Conservation (phyloP, 1,140 invertebrate species). For the Plectrocnemia conspersa region DNA sequence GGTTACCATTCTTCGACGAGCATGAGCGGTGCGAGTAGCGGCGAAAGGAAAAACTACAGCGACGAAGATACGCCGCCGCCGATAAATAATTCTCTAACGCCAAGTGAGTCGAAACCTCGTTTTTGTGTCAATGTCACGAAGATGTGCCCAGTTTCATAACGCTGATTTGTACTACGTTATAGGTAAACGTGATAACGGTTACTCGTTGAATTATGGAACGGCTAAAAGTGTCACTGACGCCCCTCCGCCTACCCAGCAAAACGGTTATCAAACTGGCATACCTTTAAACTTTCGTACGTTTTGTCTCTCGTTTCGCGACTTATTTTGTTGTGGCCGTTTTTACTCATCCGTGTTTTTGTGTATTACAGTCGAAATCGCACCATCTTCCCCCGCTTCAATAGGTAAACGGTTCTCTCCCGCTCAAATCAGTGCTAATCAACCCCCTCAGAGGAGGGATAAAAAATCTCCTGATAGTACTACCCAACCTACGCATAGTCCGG, state of each 20-base stretch:
- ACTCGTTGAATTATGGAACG: constrained; percentile 47
- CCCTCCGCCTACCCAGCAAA: constrained; percentile 46
- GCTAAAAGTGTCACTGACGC: constrained; percentile 48
- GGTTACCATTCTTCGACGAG: constrained; percentile 34
- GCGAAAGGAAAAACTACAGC: constrained; percentile 48
- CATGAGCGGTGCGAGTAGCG: constrained; percentile 42
- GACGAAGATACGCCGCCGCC: constrained; percentile 46
- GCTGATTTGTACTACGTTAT: constrained; percentile 31
- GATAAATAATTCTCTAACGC: constrained; percentile 21
- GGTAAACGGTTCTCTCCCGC: constrained; percentile 20
- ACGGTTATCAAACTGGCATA: constrained; percentile 50
- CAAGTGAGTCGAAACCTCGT: constrained; percentile 14
- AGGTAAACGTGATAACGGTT: constrained; percentile 51
- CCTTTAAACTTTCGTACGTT: too few relatives aligned
- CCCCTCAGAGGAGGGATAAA: constrained; percentile 21
- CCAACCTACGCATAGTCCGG: constrained; percentile 13
- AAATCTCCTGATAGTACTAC: constrained; percentile 33
- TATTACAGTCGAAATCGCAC: constrained; percentile 4
- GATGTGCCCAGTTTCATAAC: not conserved
- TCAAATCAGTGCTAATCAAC: constrained; percentile 2
- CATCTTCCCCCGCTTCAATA: constrained; percentile 10
- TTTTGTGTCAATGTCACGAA: not conserved
- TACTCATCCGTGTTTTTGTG: not conserved
- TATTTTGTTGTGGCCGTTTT: not conserved
- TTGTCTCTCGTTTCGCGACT: too few relatives aligned